phyloP scores from a whole-genome alignment of 2,113 vertebrate genomes.

The Siphamia tubifer region DNA sequence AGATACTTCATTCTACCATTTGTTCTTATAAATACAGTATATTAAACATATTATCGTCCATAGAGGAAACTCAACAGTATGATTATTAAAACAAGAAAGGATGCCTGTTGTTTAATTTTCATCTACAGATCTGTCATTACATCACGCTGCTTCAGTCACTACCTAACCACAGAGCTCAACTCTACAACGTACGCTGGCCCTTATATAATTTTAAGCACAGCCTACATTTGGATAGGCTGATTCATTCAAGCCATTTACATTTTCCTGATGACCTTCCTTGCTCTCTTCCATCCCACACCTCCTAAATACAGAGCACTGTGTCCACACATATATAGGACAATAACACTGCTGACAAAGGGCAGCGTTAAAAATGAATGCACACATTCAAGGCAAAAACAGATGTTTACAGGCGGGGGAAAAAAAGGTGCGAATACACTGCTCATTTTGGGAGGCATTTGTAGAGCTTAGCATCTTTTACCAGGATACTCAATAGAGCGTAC shows the following conservation, averaged over 20 bases:
- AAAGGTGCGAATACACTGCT: conserved; percentile 7
- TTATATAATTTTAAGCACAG: conserved; percentile 65
- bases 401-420: too few species aligned
- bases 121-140: too few species aligned
- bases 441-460: too few species aligned
- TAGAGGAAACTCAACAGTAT: neutral
- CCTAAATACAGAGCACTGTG: conserved; percentile 61
- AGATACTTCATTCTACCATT: too few species aligned
- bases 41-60: neutral
- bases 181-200: conserved; percentile 2
- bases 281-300: conserved; percentile 57
- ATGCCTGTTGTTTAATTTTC: neutral
- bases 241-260: conserved; percentile 71
- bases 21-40: too few species aligned
- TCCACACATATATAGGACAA: conserved; percentile 63
- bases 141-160: neutral
- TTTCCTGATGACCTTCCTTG: conserved; percentile 65
- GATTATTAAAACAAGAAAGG: neutral
- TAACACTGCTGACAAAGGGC: conserved; percentile 25
- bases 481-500: too few species aligned
- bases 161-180: conserved; percentile 1
- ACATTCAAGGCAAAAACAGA: neutral
- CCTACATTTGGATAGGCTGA: conserved; percentile 64
- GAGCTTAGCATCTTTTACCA: too few species aligned
- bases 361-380: conserved; percentile 3